Evolutionary conservation across 2,113 vertebrate genomes (phyloP), one percentile per base, ranked within the genome.

Genomic region (Phyllostomus discolor): DNA sequence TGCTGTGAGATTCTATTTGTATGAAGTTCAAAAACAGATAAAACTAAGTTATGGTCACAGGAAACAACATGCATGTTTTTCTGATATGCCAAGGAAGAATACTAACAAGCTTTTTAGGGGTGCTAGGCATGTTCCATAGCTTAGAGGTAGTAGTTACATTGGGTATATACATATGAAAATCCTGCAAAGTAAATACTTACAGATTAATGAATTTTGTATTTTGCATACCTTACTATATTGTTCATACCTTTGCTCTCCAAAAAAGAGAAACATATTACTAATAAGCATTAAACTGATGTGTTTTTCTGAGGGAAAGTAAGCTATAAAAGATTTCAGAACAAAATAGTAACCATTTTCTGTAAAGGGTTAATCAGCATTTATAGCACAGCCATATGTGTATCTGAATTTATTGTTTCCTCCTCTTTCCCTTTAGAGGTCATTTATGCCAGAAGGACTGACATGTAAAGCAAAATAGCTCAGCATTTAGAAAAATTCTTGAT

Each of bases 161-260:
- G 3, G 66, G 4, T 79, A 41, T 14, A 7, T 46, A 54, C 7
- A 12, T 38, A 72, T 35, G 4, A 82, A 81, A 66, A 70, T 69
- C 16, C 1, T 38, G 81, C 5, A 28, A 67, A 16, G 33, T 59
- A 84, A 80, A 88, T 62, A 31, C 7, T 76, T 90, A 33, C 22
- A 46, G 22, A 72, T 43, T 80, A 66, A 59, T 62, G 1, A 9
- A 67, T 52, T 79, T 86, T 16, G 5, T 41, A 20, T 38, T 91
- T 73, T 70, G 1, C 8, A 73, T 3, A 41, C 41, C 70, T 94
- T 2, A 66, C 1, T 38, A 14, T 85, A 64, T 33, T 66, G 1
- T n/a, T n/a, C n/a, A 31, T 12, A 80, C 0, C 0, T 3, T 38
- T 75, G 4, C 46, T 2, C 11, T 35, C 16, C 16, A 15, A 70